Evolutionary conservation across 2,888 invertebrate genomes (phyloP), one percentile per base, ranked within the genome.

Genomic region (Lithosia quadra): DNA sequence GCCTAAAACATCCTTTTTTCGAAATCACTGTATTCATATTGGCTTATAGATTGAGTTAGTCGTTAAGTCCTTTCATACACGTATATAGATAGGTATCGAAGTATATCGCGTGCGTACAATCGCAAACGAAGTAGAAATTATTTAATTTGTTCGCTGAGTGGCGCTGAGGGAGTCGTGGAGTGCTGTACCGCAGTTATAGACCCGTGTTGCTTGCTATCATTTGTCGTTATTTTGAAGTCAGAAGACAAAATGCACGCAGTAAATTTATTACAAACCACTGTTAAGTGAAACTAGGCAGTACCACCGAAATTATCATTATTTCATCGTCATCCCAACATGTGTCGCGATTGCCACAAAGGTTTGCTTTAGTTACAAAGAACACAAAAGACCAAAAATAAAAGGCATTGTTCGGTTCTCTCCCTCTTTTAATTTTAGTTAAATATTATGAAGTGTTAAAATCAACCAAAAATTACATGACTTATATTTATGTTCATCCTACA

Each of bases 91-190:
- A 84, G 85, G 86, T 82, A 86, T 84, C 85, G 77, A 68, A 73
- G 72, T 68, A 75, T 84, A 87, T 92, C 86, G 92, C 93, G 91
- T 93, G 93, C 84, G 83, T 84, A 87, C 87, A 90, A 90, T 90
- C 86, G 86, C 86, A 86, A 81, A 84, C 88, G 83, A 91, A 92
- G 91, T 89, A 90, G 91, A 92, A 92, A 93, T 93, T 91, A 92
- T 93, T 93, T 93, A 91, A 93, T 93, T 93, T 90, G 80, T 84
- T 84, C 82, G 85, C 80, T 82, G 89, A 88, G 90, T 89, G 90
- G 84, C 81, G 85, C 84, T 73, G 83, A 87, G 90, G 90, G 90
- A 87, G 84, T 76, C 71, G 71, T 72, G 73, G 75, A 80, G 76
- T 70, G 69, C 63, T 66, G 67, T 76, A 78, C 76, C 70, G 77